Conservation (phyloP, 2,797 vertebrate species). For the Megalops cyprinoides region DNA sequence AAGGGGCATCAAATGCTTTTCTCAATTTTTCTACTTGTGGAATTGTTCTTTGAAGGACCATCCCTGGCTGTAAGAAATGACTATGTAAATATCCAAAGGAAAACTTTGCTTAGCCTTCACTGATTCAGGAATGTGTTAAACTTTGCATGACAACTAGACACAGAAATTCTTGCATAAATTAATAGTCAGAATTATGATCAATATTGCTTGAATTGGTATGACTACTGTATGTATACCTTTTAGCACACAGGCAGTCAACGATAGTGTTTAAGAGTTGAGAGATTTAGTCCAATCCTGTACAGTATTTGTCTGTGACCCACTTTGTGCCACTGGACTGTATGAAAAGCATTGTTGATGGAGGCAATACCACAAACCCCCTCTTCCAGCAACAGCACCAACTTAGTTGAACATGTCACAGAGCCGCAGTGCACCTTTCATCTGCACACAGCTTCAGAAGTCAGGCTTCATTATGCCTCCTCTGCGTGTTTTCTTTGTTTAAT, state of each 20-base stretch:
- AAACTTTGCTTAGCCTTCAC: background rate
- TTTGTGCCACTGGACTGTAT: background rate
- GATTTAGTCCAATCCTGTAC: background rate
- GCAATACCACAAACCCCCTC: background rate
- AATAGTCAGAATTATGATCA: background rate
- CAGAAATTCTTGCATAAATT: background rate
- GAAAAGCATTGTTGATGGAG: background rate
- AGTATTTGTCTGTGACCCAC: background rate
- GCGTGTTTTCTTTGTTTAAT: slow-evolving; percentile 60
- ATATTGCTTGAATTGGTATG: background rate
- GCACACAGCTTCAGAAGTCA: slow-evolving; percentile 65
- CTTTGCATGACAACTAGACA: no score
- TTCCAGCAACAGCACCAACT: background rate
- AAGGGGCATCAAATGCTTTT: background rate
- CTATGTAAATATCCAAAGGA: background rate
- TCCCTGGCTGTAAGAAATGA: background rate
- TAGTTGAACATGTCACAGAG: slow-evolving; percentile 33
- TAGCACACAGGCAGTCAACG: no score
- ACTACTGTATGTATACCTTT: no score
- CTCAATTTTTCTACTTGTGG: background rate
- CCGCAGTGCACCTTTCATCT: slow-evolving; percentile 64
- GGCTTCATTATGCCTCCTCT: slow-evolving; percentile 50
- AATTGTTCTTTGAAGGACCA: background rate
- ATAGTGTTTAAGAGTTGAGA: no score
- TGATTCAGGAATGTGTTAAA: no score